Conservation (phyloP, 2,888 invertebrate species). For the Apamea epomidion region DNA sequence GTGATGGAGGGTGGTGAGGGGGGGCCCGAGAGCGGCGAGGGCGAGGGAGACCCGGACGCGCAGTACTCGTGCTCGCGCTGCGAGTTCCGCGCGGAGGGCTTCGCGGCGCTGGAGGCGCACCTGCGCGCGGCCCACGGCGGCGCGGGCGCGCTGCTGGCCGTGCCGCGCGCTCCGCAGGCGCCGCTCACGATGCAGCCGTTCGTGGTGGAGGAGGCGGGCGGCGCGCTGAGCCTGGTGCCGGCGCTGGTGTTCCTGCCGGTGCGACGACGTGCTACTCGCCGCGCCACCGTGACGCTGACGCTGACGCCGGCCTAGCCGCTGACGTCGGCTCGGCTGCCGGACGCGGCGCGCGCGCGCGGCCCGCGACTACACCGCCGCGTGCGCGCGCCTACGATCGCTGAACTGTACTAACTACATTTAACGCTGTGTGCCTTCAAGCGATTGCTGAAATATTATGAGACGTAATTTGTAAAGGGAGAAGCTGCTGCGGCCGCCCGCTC, state of each 20-base stretch:
- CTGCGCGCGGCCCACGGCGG: slow-evolving; percentile 88
- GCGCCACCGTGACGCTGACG: slow-evolving; percentile 97
- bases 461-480: slow-evolving; percentile 87
- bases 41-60: slow-evolving; percentile 76
- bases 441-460: slow-evolving; percentile 92
- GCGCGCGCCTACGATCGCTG: slow-evolving; percentile 85
- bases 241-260: slow-evolving; percentile 98
- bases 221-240: slow-evolving; percentile 94
- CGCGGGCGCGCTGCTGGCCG: slow-evolving; percentile 88
- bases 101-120: slow-evolving; percentile 87
- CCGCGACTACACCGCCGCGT: slow-evolving; percentile 79
- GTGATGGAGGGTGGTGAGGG: slow-evolving; percentile 63
- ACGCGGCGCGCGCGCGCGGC: slow-evolving; percentile 78
- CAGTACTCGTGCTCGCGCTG: slow-evolving; percentile 88
- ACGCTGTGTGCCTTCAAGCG: slow-evolving; percentile 96
- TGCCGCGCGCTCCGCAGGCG: slow-evolving; percentile 92
- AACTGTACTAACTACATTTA: slow-evolving; percentile 91
- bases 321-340: slow-evolving; percentile 94
- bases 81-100: slow-evolving; percentile 87
- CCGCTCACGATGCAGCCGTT: slow-evolving; percentile 98
- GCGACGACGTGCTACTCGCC: slow-evolving; percentile 95
- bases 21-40: slow-evolving; percentile 70
- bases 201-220: slow-evolving; percentile 92
- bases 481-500: slow-evolving; percentile 85
- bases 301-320: slow-evolving; percentile 97